Evolutionary conservation across 1,140 invertebrate genomes (phyloP), one percentile per base, ranked within the genome.

Genomic region (Drosophila orosa): DNA sequence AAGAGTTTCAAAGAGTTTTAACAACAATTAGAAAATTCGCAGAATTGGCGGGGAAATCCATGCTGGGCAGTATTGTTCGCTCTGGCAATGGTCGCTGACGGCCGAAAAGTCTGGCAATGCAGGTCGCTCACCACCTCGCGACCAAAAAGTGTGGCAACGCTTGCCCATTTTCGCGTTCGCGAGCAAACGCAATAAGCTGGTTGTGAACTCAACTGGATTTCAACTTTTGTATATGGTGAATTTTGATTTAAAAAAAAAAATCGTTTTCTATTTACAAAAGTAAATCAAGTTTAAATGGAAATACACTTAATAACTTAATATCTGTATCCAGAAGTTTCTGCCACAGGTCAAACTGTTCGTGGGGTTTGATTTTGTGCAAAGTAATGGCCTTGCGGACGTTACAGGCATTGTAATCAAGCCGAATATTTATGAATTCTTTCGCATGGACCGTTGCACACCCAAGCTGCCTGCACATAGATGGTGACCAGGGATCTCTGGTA

Each of bases 271-370:
- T 10, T n/a, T 45, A 9, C 3, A 24, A 47, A n/a, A 47, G 1
- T 9, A 25, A n/a, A 10, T n/a, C n/a, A n/a, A 15, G 24, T 47
- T 48, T 48, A 27, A n/a, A 48, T 6, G 1, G 5, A 47, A 27
- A 95, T 95, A 92, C 96, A 97, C 87, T 96, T 97, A 55, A 95
- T 95, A 67, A 97, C 87, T 96, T 97, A 55, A 95, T 95, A 67
- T 95, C 94, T 47, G 95, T 95, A 91, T 97, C 96, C 44, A 96
- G 94, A 69, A 97, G 92, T 90, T 97, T 97, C 90, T 97, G 96
- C 96, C 97, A 98, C 39, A 98, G 93, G 92, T 97, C 96, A 92
- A 97, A 97, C 92, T 97, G 96, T 92, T 98, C 97, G 90, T 95
- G 94, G 84, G 95, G 96, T 83, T 97, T 96, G 25, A 98, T 96